These are phyloP conservation scores for Dendrolimus pini DNA, from an alignment of 2,888 invertebrate genomes.

Conservation along the genomic window DNA sequence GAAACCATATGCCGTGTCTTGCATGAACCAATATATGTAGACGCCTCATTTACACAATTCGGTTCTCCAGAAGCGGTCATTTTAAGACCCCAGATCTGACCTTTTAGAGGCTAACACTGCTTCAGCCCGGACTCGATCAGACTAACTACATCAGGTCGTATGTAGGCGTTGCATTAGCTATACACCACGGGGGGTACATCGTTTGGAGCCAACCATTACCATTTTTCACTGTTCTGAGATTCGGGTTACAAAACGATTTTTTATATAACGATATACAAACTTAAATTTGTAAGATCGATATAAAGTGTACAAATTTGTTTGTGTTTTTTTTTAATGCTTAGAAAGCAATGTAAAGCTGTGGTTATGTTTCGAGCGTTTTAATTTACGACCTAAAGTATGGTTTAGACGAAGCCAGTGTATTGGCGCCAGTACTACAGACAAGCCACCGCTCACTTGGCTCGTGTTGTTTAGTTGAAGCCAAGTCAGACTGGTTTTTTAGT, in stretches of 20 bases:
- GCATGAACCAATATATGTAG: not conserved
- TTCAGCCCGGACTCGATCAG: not conserved
- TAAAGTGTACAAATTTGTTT: constrained; percentile 16
- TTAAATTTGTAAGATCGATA: constrained; percentile 10
- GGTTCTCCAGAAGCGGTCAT: too few species aligned
- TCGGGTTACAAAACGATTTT: constrained; percentile 24
- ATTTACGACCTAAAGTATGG: too few species aligned
- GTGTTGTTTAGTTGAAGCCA: too few species aligned
- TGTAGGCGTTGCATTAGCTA: not conserved
- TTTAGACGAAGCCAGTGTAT: too few species aligned
- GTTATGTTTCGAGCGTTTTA: not conserved
- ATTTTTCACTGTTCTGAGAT: not conserved
- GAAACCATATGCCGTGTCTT: too few species aligned
- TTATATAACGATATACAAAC: constrained; percentile 1
- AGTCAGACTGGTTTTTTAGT: too few species aligned
- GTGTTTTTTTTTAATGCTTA: constrained; percentile 12
- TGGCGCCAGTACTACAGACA: too few species aligned
- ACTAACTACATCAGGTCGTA: not conserved
- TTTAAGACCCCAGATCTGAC: too few species aligned
- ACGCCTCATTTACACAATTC: not conserved
- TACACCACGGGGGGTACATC: not conserved
- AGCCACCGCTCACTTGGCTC: too few species aligned
- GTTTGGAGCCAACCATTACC: not conserved
- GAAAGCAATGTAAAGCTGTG: not conserved
- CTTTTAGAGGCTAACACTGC: too few species aligned